These are phyloP conservation scores for Zoanthus gigantus DNA, from an alignment of 92 coral and sea anemone species.

Conservation along the genomic window DNA sequence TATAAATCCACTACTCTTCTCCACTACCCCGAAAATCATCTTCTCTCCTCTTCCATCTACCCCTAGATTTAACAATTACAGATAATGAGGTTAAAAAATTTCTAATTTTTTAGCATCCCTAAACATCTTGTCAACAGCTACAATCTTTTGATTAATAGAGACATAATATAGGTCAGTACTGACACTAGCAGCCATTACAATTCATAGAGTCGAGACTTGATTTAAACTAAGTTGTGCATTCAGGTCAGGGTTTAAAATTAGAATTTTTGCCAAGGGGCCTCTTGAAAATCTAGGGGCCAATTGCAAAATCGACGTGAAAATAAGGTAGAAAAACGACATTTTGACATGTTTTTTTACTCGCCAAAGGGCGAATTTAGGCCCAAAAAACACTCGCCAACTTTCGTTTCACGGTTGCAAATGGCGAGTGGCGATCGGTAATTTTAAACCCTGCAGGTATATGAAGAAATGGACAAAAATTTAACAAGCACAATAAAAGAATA, in stretches of 20 bases:
- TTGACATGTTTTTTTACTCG: no score
- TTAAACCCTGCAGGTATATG: not conserved
- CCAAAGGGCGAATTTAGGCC: no score
- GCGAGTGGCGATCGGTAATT: no score
- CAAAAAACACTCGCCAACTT: no score
- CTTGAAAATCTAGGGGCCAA: no score
- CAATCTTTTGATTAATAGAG: not conserved
- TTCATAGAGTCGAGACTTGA: not conserved
- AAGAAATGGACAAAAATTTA: conserved; percentile 6
- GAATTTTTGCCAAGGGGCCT: no score
- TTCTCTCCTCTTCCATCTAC: not conserved
- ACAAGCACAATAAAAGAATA: conserved; percentile 39
- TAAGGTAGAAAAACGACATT: no score
- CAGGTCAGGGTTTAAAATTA: not conserved
- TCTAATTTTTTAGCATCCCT: not conserved
- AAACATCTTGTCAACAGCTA: not conserved
- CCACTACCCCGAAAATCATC: not conserved
- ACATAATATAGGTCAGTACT: not conserved
- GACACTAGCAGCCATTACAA: conserved; percentile 24
- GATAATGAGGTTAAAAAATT: not conserved
- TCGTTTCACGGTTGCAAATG: no score
- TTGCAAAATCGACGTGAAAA: no score
- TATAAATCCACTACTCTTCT: not conserved
- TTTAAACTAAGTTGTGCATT: not conserved
- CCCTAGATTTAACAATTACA: not conserved